phyloP scores from a whole-genome alignment of 64 coral and sea anemone genomes.

The Pocillopora damicornis region DNA sequence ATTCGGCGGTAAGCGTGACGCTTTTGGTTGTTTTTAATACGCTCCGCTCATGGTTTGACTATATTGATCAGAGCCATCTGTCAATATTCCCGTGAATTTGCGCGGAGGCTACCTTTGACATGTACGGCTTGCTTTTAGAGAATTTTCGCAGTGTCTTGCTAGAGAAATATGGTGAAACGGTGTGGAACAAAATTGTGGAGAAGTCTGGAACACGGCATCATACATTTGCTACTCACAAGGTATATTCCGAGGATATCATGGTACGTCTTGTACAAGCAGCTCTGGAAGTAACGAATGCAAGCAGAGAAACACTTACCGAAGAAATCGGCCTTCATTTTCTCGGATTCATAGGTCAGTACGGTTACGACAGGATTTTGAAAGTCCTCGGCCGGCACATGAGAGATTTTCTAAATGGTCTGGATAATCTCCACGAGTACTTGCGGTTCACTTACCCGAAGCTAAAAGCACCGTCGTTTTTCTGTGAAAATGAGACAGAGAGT shows the following conservation, averaged over 20 bases:
- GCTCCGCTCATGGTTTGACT: not conserved
- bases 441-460: constrained; percentile 87
- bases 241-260: constrained; percentile 69
- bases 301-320: constrained; percentile 31
- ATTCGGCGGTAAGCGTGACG: not conserved
- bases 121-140: constrained; percentile 78
- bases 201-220: constrained; percentile 38
- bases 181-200: constrained; percentile 67
- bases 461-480: constrained; percentile 86
- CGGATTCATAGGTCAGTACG: constrained; percentile 74
- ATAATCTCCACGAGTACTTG: constrained; percentile 85
- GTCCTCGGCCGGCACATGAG: constrained; percentile 81
- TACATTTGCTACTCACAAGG: constrained; percentile 59
- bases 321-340: constrained; percentile 59
- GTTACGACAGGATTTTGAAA: constrained; percentile 87
- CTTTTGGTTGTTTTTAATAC: not conserved
- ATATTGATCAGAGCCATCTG: constrained; percentile 12
- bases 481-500: constrained; percentile 77
- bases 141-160: constrained; percentile 54
- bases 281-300: constrained; percentile 47
- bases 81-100: not conserved
- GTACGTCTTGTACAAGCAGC: constrained; percentile 32
- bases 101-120: not conserved
- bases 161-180: constrained; percentile 54
- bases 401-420: constrained; percentile 85